Evolutionary conservation across 2,113 vertebrate genomes (phyloP).

Genomic region (Nycticebus coucang): DNA sequence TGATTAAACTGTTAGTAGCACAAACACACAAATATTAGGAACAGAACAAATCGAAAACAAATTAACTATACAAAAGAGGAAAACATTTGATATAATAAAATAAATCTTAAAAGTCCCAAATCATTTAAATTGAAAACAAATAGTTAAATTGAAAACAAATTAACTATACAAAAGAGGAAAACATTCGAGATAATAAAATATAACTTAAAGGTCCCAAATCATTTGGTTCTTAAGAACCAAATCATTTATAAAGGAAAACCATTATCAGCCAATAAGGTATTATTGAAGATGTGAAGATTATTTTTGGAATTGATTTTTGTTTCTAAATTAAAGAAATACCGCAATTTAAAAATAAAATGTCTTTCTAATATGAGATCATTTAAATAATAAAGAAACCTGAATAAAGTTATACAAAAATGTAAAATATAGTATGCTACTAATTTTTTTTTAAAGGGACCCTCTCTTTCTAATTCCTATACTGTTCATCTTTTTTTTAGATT

Average conservation of each 20-base stretch:
- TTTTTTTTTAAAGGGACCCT: neutral
- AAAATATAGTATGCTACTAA: neutral
- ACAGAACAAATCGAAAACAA: neutral
- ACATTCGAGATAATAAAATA: neutral
- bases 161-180: neutral
- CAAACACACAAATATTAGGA: conserved; percentile 14
- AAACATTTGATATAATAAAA: neutral
- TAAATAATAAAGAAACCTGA: neutral
- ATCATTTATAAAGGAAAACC: neutral
- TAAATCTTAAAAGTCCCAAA: neutral
- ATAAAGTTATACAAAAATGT: neutral
- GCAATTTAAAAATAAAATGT: neutral
- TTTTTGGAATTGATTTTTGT: neutral
- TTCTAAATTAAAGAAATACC: conserved; percentile 23
- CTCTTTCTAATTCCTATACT: too few species aligned
- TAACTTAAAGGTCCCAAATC: neutral
- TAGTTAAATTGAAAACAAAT: too few species aligned
- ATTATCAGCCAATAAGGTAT: neutral
- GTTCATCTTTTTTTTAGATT: too few species aligned
- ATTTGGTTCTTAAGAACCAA: too few species aligned
- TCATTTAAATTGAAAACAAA: too few species aligned
- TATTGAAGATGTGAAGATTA: neutral
- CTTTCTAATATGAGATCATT: neutral
- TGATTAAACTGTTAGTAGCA: conserved; percentile 17
- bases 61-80: neutral